These are phyloP conservation scores for Rotaria socialis DNA, from an alignment of 2,888 invertebrate species.

Conservation along the genomic window DNA sequence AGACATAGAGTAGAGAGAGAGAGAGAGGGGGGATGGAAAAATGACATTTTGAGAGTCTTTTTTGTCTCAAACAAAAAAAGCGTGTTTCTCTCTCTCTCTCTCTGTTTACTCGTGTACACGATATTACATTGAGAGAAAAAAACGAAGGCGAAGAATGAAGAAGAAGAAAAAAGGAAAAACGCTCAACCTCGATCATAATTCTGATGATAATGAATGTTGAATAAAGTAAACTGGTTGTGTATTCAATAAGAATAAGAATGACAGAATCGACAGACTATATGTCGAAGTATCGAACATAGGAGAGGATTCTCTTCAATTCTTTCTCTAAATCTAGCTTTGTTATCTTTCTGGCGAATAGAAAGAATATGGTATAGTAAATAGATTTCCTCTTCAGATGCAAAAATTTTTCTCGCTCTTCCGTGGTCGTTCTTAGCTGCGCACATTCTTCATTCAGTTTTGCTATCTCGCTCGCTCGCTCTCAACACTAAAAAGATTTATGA, in stretches of 20 bases:
- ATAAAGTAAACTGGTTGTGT: not conserved
- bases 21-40: not conserved
- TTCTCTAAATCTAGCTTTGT: not conserved
- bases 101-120: not conserved
- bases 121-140: not conserved
- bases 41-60: constrained; percentile 29
- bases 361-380: not conserved
- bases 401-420: not conserved
- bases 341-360: not conserved
- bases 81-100: not conserved
- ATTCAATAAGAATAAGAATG: not conserved
- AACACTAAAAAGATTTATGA: not conserved
- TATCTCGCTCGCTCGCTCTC: not conserved
- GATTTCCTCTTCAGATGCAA: not conserved
- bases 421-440: not conserved
- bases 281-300: not conserved
- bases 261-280: not conserved
- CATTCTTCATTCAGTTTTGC: not conserved
- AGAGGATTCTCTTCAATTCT: not conserved
- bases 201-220: not conserved
- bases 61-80: constrained; percentile 8
- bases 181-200: not conserved
- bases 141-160: not conserved
- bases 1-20: not conserved
- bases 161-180: not conserved